Evolutionary conservation across 2,888 invertebrate genomes (phyloP).

Genomic region (Ophion slaviceki): DNA sequence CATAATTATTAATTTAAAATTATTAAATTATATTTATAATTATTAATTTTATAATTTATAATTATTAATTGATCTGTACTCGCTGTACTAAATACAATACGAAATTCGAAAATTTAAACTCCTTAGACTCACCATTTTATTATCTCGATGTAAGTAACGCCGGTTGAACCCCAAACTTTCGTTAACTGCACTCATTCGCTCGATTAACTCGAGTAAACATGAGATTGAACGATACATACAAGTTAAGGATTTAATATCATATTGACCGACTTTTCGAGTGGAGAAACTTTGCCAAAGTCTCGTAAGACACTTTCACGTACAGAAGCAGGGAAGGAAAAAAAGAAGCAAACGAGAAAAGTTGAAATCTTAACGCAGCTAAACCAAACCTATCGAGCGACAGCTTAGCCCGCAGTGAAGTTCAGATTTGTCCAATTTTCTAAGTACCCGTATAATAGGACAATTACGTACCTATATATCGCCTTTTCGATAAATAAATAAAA

Average conservation of each 20-base stretch:
- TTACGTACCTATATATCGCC: neutral
- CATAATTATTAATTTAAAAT: too few relatives aligned
- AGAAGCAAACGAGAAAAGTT: slow-evolving; percentile 11
- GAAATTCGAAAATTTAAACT: neutral
- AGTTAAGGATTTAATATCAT: slow-evolving; percentile 31
- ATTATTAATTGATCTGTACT: too few relatives aligned
- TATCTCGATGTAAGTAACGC: neutral
- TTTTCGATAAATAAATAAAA: neutral
- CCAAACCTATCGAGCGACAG: slow-evolving; percentile 26
- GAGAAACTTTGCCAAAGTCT: slow-evolving; percentile 35
- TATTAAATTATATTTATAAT: too few relatives aligned
- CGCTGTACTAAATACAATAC: neutral
- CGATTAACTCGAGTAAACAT: slow-evolving; percentile 11
- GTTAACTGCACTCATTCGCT: slow-evolving; percentile 7
- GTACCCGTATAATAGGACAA: slow-evolving; percentile 29
- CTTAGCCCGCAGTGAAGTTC: neutral
- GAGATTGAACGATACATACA: slow-evolving; percentile 23
- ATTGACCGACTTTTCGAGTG: slow-evolving; percentile 17
- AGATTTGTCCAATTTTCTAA: slow-evolving; percentile 34
- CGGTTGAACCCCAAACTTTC: slow-evolving; percentile 24
- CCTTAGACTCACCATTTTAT: neutral
- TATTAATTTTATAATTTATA: too few relatives aligned
- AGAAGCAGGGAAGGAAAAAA: neutral
- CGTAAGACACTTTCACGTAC: slow-evolving; percentile 14
- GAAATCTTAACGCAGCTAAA: slow-evolving; percentile 25